phyloP scores from a whole-genome alignment of 2,888 invertebrate species.

The Netelia fuscicornis region DNA sequence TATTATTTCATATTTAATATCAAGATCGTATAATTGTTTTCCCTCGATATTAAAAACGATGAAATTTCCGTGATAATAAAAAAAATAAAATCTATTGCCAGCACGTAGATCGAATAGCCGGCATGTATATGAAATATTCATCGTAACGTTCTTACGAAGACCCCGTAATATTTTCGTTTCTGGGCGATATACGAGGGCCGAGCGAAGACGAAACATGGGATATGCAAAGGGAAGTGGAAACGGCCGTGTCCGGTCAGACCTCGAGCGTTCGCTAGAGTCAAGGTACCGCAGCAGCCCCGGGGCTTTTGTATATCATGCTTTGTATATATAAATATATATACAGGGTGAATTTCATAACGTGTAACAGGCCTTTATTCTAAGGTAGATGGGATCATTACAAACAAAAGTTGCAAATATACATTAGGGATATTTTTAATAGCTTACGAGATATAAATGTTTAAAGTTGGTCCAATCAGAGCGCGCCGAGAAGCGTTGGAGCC shows the following conservation, averaged over 20 bases:
- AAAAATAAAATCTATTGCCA: neutral
- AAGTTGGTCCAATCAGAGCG: no score
- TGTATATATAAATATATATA: neutral
- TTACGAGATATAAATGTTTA: no score
- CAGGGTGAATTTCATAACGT: no score
- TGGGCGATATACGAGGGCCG: neutral
- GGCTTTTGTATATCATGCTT: neutral
- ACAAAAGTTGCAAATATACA: no score
- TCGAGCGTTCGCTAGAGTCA: constrained; percentile 56
- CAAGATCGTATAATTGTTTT: neutral
- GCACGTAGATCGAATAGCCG: no score
- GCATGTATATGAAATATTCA: neutral
- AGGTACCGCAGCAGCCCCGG: constrained; percentile 47
- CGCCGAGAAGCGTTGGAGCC: no score
- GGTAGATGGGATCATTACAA: no score
- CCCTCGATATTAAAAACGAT: neutral
- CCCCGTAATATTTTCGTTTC: neutral
- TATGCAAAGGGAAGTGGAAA: constrained; percentile 51
- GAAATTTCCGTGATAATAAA: neutral
- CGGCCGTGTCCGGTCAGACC: constrained; percentile 58
- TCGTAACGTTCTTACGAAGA: neutral
- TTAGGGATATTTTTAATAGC: no score
- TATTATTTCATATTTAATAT: no score
- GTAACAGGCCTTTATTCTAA: no score
- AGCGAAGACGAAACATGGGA: neutral